A percentile compares a stretch with the other conserved stretches of the same genome.
Evolutionary conservation across 2,797 vertebrate genomes (phyloP).

Genomic region (Gymnothorax reevesii): DNA sequence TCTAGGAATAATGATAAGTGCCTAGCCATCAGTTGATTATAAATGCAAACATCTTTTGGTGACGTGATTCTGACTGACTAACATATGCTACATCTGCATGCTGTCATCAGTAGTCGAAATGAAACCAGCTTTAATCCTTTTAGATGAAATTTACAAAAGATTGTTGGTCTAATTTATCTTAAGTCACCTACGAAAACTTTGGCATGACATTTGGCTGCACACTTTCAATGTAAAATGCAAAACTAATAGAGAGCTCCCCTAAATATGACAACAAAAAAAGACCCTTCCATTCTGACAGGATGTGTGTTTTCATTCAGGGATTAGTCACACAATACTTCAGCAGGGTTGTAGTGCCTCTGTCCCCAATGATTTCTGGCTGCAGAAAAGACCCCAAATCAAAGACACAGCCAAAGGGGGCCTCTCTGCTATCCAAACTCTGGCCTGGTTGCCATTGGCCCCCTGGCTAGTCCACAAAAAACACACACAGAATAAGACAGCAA

Average conservation of each 20-base stretch:
- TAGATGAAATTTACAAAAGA: neutral
- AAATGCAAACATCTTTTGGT: neutral
- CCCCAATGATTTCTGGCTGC: slow-evolving; percentile 6
- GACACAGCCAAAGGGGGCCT: slow-evolving; percentile 34
- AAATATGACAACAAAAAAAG: neutral
- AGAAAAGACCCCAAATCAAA: slow-evolving; percentile 17
- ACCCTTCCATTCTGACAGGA: slow-evolving; percentile 3
- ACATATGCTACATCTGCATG: neutral
- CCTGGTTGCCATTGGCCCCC: slow-evolving; percentile 35
- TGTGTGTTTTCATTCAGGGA: slow-evolving; percentile 10
- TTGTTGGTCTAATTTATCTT: neutral
- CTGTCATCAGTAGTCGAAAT: neutral
- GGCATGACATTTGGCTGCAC: neutral
- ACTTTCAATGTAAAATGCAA: neutral
- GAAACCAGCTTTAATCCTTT: neutral
- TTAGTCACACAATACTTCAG: slow-evolving; percentile 7
- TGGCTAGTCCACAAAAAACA: slow-evolving; percentile 51
- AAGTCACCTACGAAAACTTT: neutral
- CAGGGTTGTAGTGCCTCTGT: slow-evolving; percentile 11
- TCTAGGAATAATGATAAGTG: neutral
- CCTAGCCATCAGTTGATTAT: neutral
- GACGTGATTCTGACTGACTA: neutral
- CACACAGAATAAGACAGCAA: slow-evolving; percentile 36
- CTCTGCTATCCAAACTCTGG: slow-evolving; percentile 48
- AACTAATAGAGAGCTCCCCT: neutral